Evolutionary conservation across 2,888 invertebrate species (phyloP), one percentile per base, ranked within the genome.

Genomic region (Hypercompe scribonia): DNA sequence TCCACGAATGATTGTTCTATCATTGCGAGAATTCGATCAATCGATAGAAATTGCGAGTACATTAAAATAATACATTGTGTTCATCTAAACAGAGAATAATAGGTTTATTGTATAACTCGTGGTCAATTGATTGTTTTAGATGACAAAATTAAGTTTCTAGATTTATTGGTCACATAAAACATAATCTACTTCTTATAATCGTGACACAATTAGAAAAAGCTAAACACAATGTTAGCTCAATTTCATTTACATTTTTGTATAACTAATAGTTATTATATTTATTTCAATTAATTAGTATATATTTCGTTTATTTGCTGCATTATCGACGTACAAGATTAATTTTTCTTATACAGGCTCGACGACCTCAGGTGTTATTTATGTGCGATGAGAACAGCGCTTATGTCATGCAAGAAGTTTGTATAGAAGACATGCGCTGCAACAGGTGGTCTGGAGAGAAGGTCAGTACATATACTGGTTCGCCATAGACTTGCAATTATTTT

Each of bases 371-470:
- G 5, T 96, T 97, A 84, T 98, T 98, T 87, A 97, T 96, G 86
- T 98, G 98, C 90, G 97, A 97, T 87, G 95, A 94, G 46, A 93
- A 96, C 73, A 97, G 97, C 50, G 98, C 97, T 1, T 96, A 96
- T 68, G 96, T 98, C 67, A 96, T 97, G 88, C 98, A 98, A 90
- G 97, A 98, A 89, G 96, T 97, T 67, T 98, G 98, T 90, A 96
- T 96, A 34, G 96, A 96, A 81, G 96, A 97, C 75, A 96, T 96
- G 88, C 96, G 96, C 5, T 98, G 98, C 87, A 96, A 97, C 87
- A 96, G 96, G 69, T 97, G 97, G 97, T 93, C 96, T 15, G 94
- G 96, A 72, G 95, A 96, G 82, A 96, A 96, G 94, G 96, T 96
- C 68, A 76, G 80, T 68, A 54, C 24, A 24, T 50, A 10, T 50